These are phyloP conservation scores for Metellina segmentata DNA, from an alignment of 2,888 invertebrate genomes.

Conservation along the genomic window DNA sequence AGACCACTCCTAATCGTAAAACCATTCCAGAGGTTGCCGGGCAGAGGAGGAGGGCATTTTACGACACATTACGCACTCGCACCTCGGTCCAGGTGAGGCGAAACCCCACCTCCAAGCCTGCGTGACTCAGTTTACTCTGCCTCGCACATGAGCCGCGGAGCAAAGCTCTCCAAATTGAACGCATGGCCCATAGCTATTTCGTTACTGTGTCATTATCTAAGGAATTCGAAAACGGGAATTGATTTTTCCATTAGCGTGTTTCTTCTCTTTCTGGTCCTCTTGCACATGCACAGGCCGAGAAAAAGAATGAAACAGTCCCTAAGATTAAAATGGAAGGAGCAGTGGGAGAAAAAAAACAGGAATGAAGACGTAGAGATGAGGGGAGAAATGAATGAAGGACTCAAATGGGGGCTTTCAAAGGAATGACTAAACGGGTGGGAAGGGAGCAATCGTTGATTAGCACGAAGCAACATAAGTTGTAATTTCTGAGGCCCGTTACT, in stretches of 20 bases:
- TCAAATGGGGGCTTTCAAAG: constrained; percentile 37
- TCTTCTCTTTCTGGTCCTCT: constrained; percentile 22
- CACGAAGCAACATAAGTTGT: constrained; percentile 55
- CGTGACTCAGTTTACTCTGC: constrained; percentile 9
- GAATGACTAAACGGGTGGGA: constrained; percentile 32
- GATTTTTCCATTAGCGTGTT: constrained; percentile 75
- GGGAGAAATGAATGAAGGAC: constrained; percentile 21
- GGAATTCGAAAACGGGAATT: constrained; percentile 68
- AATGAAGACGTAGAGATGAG: constrained; percentile 32
- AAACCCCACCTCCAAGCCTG: not conserved
- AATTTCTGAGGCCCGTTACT: constrained; percentile 48
- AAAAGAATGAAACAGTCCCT: constrained; percentile 72
- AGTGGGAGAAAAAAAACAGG: constrained; percentile 55
- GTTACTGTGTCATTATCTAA: constrained; percentile 71
- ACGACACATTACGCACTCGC: not conserved
- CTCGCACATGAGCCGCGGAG: not conserved
- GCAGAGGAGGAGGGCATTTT: not conserved
- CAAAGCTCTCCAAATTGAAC: constrained; percentile 58
- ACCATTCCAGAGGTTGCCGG: not conserved
- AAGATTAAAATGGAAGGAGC: constrained; percentile 63
- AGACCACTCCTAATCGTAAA: not conserved
- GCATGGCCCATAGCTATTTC: constrained; percentile 63
- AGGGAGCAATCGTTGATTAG: constrained; percentile 72
- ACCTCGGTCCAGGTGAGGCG: not conserved
- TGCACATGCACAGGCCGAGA: not conserved